These are phyloP conservation scores for Troides aeacus DNA, from an alignment of 2,888 invertebrate species.

Conservation along the genomic window DNA sequence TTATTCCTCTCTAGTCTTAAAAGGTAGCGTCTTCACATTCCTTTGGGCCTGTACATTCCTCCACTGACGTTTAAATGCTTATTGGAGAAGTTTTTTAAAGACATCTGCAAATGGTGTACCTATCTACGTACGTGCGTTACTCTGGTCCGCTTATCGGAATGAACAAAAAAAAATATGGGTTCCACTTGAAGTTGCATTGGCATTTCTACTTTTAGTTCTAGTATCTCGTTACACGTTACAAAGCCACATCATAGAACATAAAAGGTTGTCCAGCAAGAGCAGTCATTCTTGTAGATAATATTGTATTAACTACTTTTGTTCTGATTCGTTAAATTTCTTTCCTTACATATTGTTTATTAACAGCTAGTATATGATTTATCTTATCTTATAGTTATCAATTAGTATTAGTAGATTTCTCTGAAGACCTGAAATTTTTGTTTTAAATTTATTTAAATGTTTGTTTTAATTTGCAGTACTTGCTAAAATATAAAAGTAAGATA, in stretches of 20 bases:
- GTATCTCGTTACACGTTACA: constrained; percentile 27
- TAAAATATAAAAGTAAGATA: too few relatives aligned
- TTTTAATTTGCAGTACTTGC: too few relatives aligned
- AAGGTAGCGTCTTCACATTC: constrained; percentile 22
- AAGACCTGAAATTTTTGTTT: too few relatives aligned
- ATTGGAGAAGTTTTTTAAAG: constrained; percentile 23
- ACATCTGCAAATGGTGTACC: constrained; percentile 27
- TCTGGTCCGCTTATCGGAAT: constrained; percentile 18
- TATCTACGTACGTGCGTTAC: constrained; percentile 28
- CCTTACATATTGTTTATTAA: neutral
- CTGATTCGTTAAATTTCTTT: neutral
- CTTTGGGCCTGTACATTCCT: constrained; percentile 13
- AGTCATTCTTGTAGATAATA: constrained; percentile 14
- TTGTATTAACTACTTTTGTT: neutral
- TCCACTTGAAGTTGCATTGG: constrained; percentile 23
- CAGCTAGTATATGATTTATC: too few relatives aligned
- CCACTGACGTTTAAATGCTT: constrained; percentile 24
- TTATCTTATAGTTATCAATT: too few relatives aligned
- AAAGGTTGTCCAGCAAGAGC: constrained; percentile 20
- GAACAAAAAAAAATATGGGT: constrained; percentile 23
- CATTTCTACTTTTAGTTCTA: constrained; percentile 24
- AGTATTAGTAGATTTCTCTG: too few relatives aligned
- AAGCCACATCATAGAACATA: constrained; percentile 22
- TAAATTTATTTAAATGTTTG: too few relatives aligned
- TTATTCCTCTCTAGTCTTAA: constrained; percentile 10